These are phyloP conservation scores for Sinocyclocheilus anshuiensis DNA, from an alignment of 2,113 vertebrate species.

Conservation along the genomic window DNA sequence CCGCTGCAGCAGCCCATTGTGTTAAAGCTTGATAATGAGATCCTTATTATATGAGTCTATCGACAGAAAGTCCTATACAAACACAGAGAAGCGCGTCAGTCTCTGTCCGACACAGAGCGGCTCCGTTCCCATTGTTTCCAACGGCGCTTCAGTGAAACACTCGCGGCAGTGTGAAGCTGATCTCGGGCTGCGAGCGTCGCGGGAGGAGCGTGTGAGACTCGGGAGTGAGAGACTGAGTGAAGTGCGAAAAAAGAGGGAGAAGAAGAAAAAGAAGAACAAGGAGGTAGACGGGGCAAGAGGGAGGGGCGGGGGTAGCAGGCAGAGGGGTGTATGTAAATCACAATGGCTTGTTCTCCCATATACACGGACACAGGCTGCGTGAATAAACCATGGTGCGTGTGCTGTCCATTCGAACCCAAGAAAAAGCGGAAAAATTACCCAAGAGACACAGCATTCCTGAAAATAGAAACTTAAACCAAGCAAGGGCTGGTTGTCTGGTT, in stretches of 20 bases:
- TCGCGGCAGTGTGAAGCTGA: constrained; percentile 22
- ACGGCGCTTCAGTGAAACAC: neutral
- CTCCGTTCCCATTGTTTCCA: constrained; percentile 62
- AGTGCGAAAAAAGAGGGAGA: constrained; percentile 11
- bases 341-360: neutral
- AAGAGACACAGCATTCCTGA: neutral
- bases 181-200: neutral
- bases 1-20: constrained; percentile 88
- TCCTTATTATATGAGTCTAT: constrained; percentile 31
- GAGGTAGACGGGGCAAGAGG: neutral
- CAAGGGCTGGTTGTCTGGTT: neutral
- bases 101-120: constrained; percentile 50
- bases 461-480: neutral
- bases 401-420: neutral
- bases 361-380: too few species aligned
- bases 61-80: constrained; percentile 53
- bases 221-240: neutral
- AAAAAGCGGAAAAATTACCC: neutral
- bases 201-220: constrained; percentile 3
- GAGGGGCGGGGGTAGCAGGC: neutral
- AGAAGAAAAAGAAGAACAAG: neutral
- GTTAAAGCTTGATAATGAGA: constrained; percentile 52
- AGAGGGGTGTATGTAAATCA: constrained; percentile 5
- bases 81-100: constrained; percentile 54
- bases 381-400: neutral